Evolutionary conservation across 2,888 invertebrate species (phyloP).

Genomic region (Drosophila anomelani): DNA sequence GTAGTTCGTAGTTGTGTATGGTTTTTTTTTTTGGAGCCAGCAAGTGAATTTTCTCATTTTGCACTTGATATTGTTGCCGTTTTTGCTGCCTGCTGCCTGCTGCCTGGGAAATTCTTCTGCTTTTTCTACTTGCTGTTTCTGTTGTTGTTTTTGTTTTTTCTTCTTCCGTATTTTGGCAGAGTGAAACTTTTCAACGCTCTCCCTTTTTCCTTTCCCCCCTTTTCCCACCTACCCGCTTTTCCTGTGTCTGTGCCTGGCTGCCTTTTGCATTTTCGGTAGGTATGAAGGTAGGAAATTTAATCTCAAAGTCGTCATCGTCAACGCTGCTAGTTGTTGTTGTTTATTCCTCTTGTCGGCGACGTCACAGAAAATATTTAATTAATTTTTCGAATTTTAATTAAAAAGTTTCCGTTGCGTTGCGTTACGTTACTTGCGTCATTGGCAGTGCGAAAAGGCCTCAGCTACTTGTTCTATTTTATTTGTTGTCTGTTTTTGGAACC

Average conservation of each 20-base stretch:
- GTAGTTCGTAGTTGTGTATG: constrained; percentile 36
- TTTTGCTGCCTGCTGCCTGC: constrained; percentile 43
- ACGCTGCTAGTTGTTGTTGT: constrained; percentile 60
- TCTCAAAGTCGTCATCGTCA: constrained; percentile 80
- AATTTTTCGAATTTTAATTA: constrained; percentile 81
- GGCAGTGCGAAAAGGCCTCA: constrained; percentile 35
- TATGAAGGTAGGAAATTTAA: constrained; percentile 78
- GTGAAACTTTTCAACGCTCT: constrained; percentile 67
- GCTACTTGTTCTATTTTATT: constrained; percentile 35
- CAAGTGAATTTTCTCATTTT: constrained; percentile 81
- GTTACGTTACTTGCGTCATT: constrained; percentile 40
- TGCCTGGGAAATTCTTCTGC: constrained; percentile 38
- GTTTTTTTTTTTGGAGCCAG: constrained; percentile 33
- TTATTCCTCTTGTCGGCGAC: constrained; percentile 53
- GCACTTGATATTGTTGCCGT: constrained; percentile 77
- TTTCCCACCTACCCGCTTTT: neutral
- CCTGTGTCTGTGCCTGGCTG: constrained; percentile 19
- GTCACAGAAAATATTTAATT: constrained; percentile 80
- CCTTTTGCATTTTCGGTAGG: constrained; percentile 74
- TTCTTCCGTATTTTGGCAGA: constrained; percentile 36
- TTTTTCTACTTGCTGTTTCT: constrained; percentile 29
- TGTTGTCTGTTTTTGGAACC: constrained; percentile 17
- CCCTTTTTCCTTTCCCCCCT: constrained; percentile 8
- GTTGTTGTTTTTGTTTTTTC: constrained; percentile 12
- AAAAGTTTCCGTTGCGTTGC: constrained; percentile 68